Conservation (phyloP, 2,797 vertebrate species). For the Microchirus variegatus region DNA sequence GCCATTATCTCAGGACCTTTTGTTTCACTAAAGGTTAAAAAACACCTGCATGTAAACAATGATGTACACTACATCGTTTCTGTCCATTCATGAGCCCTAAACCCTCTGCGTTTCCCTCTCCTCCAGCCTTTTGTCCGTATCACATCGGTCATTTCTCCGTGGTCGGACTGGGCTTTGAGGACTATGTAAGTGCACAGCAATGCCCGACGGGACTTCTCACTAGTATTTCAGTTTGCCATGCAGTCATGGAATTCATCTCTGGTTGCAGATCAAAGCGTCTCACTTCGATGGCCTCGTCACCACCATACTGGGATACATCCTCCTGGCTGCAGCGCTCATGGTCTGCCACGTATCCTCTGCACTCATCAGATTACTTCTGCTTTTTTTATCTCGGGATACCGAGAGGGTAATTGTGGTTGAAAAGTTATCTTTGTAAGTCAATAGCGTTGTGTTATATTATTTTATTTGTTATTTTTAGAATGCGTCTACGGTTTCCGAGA, state of each 20-base stretch:
- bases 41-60: too few relatives aligned
- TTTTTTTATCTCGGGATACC: background rate
- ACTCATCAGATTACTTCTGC: background rate
- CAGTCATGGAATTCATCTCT: background rate
- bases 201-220: background rate
- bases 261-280: conserved; percentile 88
- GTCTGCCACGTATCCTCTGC: conserved; percentile 95
- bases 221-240: background rate
- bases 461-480: too few relatives aligned
- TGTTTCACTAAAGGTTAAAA: too few relatives aligned
- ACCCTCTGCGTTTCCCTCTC: background rate
- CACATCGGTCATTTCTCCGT: conserved; percentile 98
- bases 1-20: too few relatives aligned
- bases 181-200: conserved; percentile 85
- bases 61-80: too few relatives aligned
- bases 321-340: conserved; percentile 92
- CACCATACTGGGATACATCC: conserved; percentile 94
- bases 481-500: too few relatives aligned
- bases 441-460: too few relatives aligned
- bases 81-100: background rate
- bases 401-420: background rate
- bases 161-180: conserved; percentile 94
- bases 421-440: too few relatives aligned
- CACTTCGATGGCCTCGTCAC: conserved; percentile 97
- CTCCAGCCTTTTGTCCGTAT: conserved; percentile 94